phyloP scores from a whole-genome alignment of 2,113 vertebrate species.

The Chascanopsetta lugubris region DNA sequence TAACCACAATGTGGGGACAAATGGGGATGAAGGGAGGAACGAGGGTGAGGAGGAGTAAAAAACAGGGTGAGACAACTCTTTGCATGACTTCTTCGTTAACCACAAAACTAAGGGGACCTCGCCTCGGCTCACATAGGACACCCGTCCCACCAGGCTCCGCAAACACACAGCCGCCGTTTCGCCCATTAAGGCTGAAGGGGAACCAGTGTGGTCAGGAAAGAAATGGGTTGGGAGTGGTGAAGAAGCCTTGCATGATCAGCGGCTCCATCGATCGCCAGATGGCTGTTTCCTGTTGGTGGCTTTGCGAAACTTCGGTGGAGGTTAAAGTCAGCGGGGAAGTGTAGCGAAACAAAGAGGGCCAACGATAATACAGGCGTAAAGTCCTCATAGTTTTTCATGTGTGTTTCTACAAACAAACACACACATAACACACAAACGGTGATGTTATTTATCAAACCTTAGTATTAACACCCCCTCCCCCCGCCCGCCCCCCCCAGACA shows the following conservation, averaged over 20 bases:
- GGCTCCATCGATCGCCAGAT: slow-evolving; percentile 62
- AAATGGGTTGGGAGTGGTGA: slow-evolving; percentile 1
- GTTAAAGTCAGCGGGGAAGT: slow-evolving; percentile 57
- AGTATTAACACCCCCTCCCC: slow-evolving; percentile 11
- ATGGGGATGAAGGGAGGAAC: slow-evolving; percentile 37
- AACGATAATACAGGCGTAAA: neutral
- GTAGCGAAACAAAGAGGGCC: slow-evolving; percentile 29
- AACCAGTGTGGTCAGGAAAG: slow-evolving; percentile 43
- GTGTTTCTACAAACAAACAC: neutral
- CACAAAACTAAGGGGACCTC: slow-evolving; percentile 66
- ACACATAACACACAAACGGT: neutral
- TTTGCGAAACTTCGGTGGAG: slow-evolving; percentile 41
- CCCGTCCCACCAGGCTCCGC: slow-evolving; percentile 38
- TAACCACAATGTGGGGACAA: slow-evolving; percentile 77
- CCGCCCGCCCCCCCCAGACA: neutral
- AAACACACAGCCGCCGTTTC: slow-evolving; percentile 27
- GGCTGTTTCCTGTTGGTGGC: slow-evolving; percentile 67
- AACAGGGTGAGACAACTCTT: slow-evolving; percentile 64
- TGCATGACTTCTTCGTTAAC: slow-evolving; percentile 74
- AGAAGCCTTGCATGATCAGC: slow-evolving; percentile 18
- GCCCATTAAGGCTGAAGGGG: slow-evolving; percentile 61
- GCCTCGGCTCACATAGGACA: slow-evolving; percentile 37
- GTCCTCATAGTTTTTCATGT: neutral
- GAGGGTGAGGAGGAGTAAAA: slow-evolving; percentile 55
- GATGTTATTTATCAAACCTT: neutral